A percentile compares a stretch with the other conserved stretches of the same genome.
Conservation (phyloP, 2,797 vertebrate species). For the Bradypus variegatus region DNA sequence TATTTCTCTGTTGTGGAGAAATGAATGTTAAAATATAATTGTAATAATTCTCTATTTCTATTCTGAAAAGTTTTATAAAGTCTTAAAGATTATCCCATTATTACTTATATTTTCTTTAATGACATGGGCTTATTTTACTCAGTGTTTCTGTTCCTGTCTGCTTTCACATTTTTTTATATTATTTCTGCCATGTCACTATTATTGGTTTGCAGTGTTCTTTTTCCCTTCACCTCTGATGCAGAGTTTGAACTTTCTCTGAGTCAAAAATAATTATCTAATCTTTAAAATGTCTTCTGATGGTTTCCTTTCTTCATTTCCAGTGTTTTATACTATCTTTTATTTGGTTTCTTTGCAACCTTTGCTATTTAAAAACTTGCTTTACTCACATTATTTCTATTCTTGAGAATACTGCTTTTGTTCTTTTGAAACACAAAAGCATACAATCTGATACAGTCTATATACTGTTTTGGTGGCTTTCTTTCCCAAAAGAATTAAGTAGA, state of each 20-base stretch:
- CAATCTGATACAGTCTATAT: background rate
- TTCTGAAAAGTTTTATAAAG: slow-evolving; percentile 8
- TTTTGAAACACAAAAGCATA: slow-evolving; percentile 16
- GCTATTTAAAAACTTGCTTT: slow-evolving; percentile 9
- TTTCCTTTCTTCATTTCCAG: background rate
- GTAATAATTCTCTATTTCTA: background rate
- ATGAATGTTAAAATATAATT: slow-evolving; percentile 24
- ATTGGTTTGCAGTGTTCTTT: slow-evolving; percentile 18
- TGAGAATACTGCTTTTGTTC: slow-evolving; percentile 39
- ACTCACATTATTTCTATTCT: background rate
- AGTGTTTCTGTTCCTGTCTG: background rate
- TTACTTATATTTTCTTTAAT: slow-evolving; percentile 1
- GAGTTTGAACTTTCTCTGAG: background rate
- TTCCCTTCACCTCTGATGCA: background rate
- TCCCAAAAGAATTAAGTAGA: background rate
- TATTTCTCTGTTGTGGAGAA: slow-evolving; percentile 4
- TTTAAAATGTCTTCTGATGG: slow-evolving; percentile 2
- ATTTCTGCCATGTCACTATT: background rate
- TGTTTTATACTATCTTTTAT: slow-evolving; percentile 16
- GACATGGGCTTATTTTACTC: background rate
- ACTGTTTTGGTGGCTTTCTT: background rate
- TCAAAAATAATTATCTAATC: background rate
- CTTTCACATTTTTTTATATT: background rate
- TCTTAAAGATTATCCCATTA: background rate
- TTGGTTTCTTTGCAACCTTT: slow-evolving; percentile 3